These are phyloP conservation scores for Hydractinia symbiolongicarpus DNA, from an alignment of 30 jellyfish, hydroid and myxozoan species.

Conservation along the genomic window DNA sequence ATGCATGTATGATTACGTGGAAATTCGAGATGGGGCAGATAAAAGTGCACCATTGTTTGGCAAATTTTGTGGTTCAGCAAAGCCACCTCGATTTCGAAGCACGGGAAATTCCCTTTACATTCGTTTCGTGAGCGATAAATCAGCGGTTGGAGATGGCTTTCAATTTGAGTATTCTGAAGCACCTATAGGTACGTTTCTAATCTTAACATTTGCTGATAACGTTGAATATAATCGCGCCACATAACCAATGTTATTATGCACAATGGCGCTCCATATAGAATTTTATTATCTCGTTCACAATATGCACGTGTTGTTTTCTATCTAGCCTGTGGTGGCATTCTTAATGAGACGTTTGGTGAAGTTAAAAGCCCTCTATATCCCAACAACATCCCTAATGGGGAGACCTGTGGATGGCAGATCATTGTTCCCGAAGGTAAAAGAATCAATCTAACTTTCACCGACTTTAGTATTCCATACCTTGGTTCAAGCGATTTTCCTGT, in stretches of 20 bases:
- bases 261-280: too few species aligned
- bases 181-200: conserved; percentile 46
- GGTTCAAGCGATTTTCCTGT: background rate
- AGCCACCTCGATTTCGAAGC: conserved; percentile 66
- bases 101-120: conserved; percentile 53
- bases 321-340: conserved; percentile 73
- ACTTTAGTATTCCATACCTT: conserved; percentile 32
- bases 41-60: conserved; percentile 61
- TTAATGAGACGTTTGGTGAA: conserved; percentile 43
- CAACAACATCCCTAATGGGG: conserved; percentile 34
- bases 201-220: background rate
- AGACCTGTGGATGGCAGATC: conserved; percentile 69
- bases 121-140: conserved; percentile 50
- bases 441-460: conserved; percentile 42
- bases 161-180: conserved; percentile 44
- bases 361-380: conserved; percentile 51
- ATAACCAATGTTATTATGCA: background rate
- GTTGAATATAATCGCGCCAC: background rate
- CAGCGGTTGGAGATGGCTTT: conserved; percentile 50
- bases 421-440: conserved; percentile 63
- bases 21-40: conserved; percentile 63
- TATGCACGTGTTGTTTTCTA: background rate
- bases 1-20: conserved; percentile 59
- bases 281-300: too few species aligned
- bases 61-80: conserved; percentile 61